These are phyloP conservation scores for Bos javanicus DNA, from an alignment of 2,113 vertebrate species.

Conservation along the genomic window DNA sequence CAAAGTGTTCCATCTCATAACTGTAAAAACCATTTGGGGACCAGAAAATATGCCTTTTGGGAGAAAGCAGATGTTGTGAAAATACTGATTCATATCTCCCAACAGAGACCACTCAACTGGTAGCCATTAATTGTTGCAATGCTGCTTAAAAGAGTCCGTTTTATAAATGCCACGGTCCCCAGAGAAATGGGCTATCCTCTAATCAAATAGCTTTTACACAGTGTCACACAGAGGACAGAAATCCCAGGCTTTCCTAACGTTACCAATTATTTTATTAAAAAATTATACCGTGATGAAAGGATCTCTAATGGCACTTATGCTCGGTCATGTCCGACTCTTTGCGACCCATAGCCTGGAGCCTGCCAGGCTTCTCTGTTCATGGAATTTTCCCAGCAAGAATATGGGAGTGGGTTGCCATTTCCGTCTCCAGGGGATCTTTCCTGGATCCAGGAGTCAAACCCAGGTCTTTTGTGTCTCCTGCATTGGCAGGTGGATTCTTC, in stretches of 20 bases:
- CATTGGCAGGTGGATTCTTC: background rate
- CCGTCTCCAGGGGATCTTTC: background rate
- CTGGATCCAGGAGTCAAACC: background rate
- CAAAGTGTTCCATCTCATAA: background rate
- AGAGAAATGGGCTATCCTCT: background rate
- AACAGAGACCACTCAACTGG: background rate
- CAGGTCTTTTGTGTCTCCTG: background rate
- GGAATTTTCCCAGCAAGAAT: background rate
- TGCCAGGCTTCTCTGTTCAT: background rate
- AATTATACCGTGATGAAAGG: background rate
- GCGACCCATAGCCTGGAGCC: background rate
- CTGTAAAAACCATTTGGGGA: conserved; percentile 25
- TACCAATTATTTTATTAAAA: background rate
- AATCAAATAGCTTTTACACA: background rate
- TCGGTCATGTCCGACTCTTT: background rate
- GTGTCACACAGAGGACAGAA: background rate
- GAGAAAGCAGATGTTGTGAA: background rate
- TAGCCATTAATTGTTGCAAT: background rate
- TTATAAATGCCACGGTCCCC: background rate
- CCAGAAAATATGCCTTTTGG: conserved; percentile 23
- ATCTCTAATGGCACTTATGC: background rate
- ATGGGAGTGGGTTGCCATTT: background rate
- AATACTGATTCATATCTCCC: background rate
- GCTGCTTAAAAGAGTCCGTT: background rate
- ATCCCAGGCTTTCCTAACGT: background rate